phyloP scores from a whole-genome alignment of 2,797 vertebrate species.

The Petrocephalus sullivani region DNA sequence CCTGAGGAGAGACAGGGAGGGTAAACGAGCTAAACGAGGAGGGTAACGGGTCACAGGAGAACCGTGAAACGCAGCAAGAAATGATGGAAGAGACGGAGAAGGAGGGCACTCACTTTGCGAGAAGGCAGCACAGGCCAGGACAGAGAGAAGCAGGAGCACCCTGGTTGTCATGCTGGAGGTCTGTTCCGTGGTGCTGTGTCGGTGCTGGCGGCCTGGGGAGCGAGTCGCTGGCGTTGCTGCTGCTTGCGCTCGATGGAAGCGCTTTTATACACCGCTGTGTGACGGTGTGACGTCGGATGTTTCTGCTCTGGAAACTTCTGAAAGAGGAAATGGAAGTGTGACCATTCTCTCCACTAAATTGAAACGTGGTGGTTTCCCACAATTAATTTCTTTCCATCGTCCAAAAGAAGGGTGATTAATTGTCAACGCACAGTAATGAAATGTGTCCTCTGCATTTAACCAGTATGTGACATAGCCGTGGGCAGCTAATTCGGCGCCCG shows the following conservation, averaged over 20 bases:
- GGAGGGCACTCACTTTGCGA: conserved; percentile 10
- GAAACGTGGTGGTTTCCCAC: background rate
- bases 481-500: too few relatives aligned
- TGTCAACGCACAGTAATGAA: too few relatives aligned
- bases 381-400: background rate
- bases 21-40: background rate
- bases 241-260: background rate
- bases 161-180: conserved; percentile 10
- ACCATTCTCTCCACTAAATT: background rate
- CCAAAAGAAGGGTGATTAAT: background rate
- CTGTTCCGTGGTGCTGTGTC: background rate
- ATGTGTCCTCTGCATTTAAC: too few relatives aligned
- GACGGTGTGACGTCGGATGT: background rate
- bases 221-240: background rate
- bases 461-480: too few relatives aligned
- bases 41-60: background rate
- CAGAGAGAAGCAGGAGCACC: background rate
- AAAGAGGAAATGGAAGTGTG: background rate
- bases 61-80: background rate
- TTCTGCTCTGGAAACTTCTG: background rate
- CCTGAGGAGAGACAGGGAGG: background rate
- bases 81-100: background rate
- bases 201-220: background rate
- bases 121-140: background rate
- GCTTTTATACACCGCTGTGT: background rate